phyloP scores from a whole-genome alignment of 1,140 invertebrate genomes.

The Paralvinella palmiformis region DNA sequence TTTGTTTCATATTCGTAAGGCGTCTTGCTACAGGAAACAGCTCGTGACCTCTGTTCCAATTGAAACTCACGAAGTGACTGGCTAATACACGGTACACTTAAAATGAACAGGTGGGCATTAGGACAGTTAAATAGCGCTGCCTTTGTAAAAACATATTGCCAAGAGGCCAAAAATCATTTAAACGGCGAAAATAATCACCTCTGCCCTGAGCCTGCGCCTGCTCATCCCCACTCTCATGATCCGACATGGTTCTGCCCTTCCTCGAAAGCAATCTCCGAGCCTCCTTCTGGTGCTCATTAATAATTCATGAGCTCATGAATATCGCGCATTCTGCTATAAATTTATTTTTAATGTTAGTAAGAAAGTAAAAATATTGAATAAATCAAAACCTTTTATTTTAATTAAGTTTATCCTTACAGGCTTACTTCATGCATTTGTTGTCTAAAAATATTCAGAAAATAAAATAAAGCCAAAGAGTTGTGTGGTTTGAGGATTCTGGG shows the following conservation, averaged over 20 bases:
- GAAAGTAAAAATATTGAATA: neutral
- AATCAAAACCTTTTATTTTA: neutral
- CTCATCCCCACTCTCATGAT: constrained; percentile 58
- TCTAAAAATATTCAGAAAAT: neutral
- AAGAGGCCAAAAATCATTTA: too few species aligned
- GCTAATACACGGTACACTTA: too few species aligned
- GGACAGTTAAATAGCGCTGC: too few species aligned
- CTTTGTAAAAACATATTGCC: too few species aligned
- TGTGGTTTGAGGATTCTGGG: neutral
- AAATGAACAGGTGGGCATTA: too few species aligned
- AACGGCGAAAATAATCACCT: constrained; percentile 10
- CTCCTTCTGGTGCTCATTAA: constrained; percentile 12
- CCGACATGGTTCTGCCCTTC: constrained; percentile 52
- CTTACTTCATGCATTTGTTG: neutral
- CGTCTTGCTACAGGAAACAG: too few species aligned
- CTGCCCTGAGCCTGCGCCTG: constrained; percentile 50
- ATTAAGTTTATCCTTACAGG: neutral
- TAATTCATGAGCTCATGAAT: constrained; percentile 5
- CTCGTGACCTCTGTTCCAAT: too few species aligned
- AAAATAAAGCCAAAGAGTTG: neutral
- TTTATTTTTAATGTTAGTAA: neutral
- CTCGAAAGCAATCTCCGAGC: constrained; percentile 35
- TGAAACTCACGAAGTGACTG: too few species aligned
- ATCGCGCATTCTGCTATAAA: neutral
- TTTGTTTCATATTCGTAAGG: too few species aligned